These are phyloP conservation scores for Eulemur albifrons DNA, from an alignment of 2,797 vertebrate genomes.

Conservation along the genomic window DNA sequence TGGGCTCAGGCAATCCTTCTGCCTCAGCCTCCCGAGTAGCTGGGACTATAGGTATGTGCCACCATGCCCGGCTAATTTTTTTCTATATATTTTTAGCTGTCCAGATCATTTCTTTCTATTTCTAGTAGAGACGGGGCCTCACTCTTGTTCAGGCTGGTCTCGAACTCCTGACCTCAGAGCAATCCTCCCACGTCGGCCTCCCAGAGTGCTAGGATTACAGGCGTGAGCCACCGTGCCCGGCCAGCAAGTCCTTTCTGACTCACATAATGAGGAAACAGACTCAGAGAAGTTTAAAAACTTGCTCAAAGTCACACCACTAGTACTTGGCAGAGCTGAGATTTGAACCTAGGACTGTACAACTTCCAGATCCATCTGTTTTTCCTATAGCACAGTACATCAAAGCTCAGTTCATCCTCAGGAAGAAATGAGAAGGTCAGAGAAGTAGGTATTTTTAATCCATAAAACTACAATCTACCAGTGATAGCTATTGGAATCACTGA, in stretches of 20 bases:
- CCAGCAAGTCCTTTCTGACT: background rate
- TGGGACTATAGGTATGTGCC: too few relatives aligned
- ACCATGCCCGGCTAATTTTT: too few relatives aligned
- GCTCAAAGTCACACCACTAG: background rate
- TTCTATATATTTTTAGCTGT: too few relatives aligned
- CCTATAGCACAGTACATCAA: background rate
- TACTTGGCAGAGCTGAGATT: background rate
- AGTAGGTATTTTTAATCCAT: background rate
- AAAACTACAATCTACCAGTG: background rate
- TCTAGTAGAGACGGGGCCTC: too few relatives aligned
- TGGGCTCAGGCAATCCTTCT: too few relatives aligned
- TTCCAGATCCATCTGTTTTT: background rate
- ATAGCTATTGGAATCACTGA: background rate
- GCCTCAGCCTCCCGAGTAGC: too few relatives aligned
- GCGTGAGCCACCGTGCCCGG: too few relatives aligned
- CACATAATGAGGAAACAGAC: background rate
- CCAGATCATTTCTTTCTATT: too few relatives aligned
- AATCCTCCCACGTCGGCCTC: too few relatives aligned
- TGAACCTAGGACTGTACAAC: background rate
- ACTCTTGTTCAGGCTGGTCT: too few relatives aligned
- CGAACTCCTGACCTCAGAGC: too few relatives aligned
- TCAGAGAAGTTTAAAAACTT: background rate
- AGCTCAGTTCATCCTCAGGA: background rate
- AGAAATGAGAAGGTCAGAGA: background rate
- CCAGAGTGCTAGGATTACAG: too few relatives aligned